Conservation (phyloP, 2,888 invertebrate genomes). For the Ichneumoninae sp. region DNA sequence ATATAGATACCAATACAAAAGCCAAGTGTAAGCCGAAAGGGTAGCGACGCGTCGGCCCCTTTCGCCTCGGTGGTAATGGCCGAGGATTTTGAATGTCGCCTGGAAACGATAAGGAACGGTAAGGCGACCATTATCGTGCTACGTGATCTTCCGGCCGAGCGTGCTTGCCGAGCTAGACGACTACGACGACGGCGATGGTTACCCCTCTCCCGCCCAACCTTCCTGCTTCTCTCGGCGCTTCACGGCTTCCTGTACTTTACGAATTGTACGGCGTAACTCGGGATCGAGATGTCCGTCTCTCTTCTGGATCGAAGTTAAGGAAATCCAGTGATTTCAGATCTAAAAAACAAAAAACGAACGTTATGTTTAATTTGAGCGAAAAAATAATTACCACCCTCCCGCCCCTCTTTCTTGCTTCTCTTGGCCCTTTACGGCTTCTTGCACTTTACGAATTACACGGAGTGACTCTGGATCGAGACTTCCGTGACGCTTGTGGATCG, state of each 20-base stretch:
- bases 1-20: slow-evolving; percentile 48
- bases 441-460: slow-evolving; percentile 66
- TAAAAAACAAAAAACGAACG: too few relatives aligned
- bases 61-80: slow-evolving; percentile 65
- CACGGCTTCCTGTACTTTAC: slow-evolving; percentile 72
- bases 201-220: slow-evolving; percentile 27
- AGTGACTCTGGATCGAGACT: slow-evolving; percentile 29
- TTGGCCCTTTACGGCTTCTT: slow-evolving; percentile 67
- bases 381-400: not conserved
- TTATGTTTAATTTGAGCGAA: not conserved
- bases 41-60: slow-evolving; percentile 52
- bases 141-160: slow-evolving; percentile 80
- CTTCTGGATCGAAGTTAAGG: not conserved
- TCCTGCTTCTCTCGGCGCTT: slow-evolving; percentile 53
- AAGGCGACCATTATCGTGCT: slow-evolving; percentile 82
- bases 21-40: slow-evolving; percentile 59
- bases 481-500: not conserved
- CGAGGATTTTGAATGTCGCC: slow-evolving; percentile 82
- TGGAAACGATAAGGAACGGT: slow-evolving; percentile 80
- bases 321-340: too few relatives aligned
- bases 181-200: slow-evolving; percentile 43
- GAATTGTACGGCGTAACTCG: slow-evolving; percentile 35
- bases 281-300: slow-evolving; percentile 14
- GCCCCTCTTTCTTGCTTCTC: slow-evolving; percentile 47
- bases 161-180: slow-evolving; percentile 65